Base-by-base conservation (phyloP, 1,140 invertebrate species). In the Teleogryllus occipitalis region DNA sequence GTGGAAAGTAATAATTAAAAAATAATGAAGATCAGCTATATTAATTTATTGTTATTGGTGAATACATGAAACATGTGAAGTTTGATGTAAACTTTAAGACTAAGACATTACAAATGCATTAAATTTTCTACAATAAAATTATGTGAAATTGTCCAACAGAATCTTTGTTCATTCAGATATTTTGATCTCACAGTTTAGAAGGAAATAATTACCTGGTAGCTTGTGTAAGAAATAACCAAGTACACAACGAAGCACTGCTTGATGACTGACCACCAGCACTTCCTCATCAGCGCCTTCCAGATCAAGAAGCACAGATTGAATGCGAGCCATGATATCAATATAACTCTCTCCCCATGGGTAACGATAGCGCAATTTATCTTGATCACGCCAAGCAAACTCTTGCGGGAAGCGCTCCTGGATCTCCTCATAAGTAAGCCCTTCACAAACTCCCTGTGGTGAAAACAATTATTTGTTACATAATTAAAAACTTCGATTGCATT, bases 271-370 rank as follows among this genome's bases (percentile, higher is more conserved):
- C 15, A 97, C 93, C 54, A 98, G 87, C 2, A 98, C 91, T 85
- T 97, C 96, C 85, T 97, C 96, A 81, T 93, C 91, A 81, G 96
- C 92, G 80, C 92, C 89, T 83, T 97, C 95, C 15, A 98, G 85
- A 82, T 96, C 95, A 0, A 89, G 87, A 0, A 94, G 87, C 3
- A 97, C 93, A 8, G 94, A 94, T 47, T 94, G 91, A 27, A 97
- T 87, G n/a, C 96, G 87, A 21, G 90, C 89, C 88, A 97, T 95
- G 73, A 96, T 91, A 85, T 97, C 96, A 81, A 95, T 89, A 85
- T 97, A 97, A 14, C 93, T 95, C 84, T 98, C 96, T 22, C 96
- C 96, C 89, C 93, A 94, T 0, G 96, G 96, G 86, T 98, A 98
- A 73, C 96, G 90, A 86, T 97, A 98, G 82, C 93, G 92, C 78